Base-by-base conservation (phyloP, 2,888 invertebrate species). In the Lithodes maja region DNA sequence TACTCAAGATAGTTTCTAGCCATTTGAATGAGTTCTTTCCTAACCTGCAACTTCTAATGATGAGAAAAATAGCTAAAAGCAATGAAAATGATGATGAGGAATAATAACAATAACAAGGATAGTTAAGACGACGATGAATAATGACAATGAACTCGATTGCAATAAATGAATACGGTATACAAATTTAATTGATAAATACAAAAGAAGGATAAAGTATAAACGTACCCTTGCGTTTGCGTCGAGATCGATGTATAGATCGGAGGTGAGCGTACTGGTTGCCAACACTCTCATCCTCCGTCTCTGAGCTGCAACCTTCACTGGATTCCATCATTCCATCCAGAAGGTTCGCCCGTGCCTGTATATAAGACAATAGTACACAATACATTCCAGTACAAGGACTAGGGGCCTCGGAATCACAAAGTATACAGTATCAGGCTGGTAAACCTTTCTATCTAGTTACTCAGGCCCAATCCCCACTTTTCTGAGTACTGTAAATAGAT, bases 301-400 rank as follows among this genome's bases (percentile, higher is more conserved):
- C 87, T 7, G 88, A 88, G 86, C 89, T 89, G 83, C 90, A 90
- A 52, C 90, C 90, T 93, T 96, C 96, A 93, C 96, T 96, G 5
- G 96, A 96, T 33, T 96, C 96, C 93, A 96, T 94, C 96, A 97
- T 96, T 92, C 96, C 96, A 94, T 97, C 97, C 87, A 96, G 94
- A 3, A 97, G 94, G 94, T 96, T 96, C 61, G 96, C 96, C 92
- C 97, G 95, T 52, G 96, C 96, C 96, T 97, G 93, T 33, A 33
- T 33, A 33, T 33, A 33, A 33, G 33, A 33, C 33, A 33, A 33
- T 33, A 33, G 33, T 33, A 33, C 33, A 33, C 33, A 33, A 33
- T 33, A 33, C 33, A 33, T 33, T 33, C 33, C 33, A 33, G 33
- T 33, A 33, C 33, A 33, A 33, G 33, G 33, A 33, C 33, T 33